Conservation (phyloP, 2,113 vertebrate genomes). For the Ceuthmochares aereus region DNA sequence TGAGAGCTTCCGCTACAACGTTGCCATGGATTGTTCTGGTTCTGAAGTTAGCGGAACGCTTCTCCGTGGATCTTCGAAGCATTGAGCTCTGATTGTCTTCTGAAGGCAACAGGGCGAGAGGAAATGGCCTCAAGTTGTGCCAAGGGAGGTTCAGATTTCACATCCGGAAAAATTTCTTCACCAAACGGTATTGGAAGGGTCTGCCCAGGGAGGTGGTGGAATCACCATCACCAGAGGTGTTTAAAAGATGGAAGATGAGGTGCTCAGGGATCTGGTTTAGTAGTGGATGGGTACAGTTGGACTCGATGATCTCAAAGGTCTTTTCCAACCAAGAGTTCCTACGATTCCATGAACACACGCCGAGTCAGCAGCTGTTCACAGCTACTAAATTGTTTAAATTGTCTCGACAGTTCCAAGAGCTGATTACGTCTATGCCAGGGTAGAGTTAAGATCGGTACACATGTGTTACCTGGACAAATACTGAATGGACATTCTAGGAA, state of each 20-base stretch:
- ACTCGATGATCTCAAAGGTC: too few relatives aligned
- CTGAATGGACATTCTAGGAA: background rate
- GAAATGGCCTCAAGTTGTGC: too few relatives aligned
- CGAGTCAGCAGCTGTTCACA: background rate
- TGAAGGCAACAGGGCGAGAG: background rate
- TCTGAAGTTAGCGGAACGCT: background rate
- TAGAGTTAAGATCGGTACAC: background rate
- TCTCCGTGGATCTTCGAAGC: background rate
- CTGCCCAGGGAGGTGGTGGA: too few relatives aligned
- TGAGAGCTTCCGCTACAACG: background rate
- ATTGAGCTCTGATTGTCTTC: background rate
- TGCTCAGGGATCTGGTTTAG: too few relatives aligned
- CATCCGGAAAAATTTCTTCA: too few relatives aligned
- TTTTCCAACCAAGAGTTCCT: too few relatives aligned
- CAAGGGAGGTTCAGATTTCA: too few relatives aligned
- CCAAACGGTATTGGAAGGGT: too few relatives aligned
- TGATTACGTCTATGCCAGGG: background rate
- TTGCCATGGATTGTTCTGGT: background rate
- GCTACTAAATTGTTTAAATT: background rate
- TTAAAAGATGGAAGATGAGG: too few relatives aligned
- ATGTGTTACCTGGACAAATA: background rate
- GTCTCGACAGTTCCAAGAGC: background rate
- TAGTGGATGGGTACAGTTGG: too few relatives aligned
- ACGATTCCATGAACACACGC: too few relatives aligned
- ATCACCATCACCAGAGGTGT: too few relatives aligned